Base-by-base conservation (phyloP, 2,797 vertebrate species). In the Threskiornis aethiopicus region DNA sequence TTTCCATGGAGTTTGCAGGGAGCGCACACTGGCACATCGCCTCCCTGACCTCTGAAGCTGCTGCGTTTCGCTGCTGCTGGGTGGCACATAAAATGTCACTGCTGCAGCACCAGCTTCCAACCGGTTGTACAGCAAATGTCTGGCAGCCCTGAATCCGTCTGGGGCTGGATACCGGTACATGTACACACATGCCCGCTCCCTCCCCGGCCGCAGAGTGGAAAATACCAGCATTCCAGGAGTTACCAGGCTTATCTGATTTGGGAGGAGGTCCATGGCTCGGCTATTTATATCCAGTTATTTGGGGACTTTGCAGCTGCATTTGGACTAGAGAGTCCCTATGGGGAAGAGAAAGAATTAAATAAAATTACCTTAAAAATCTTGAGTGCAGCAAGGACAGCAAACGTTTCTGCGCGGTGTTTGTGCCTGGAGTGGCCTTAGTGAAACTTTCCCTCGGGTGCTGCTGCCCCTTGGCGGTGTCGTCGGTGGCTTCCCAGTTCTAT, bases 261-360 rank as follows among this genome's bases (percentile, higher is more conserved):
- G 82, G 90, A 96, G 51, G 85, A 95, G 93, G 86, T 90, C 93
- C 52, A 10, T 0, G 1, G 39, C 44, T 73, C 5, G 0, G 41
- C 94, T 95, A 96, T 97, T 97, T 97, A 94, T 97, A 95, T 22
- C 90, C 67, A 64, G 52, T 66, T 92, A 94, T 90, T 20, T 84
- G 82, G 55, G 90, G 84, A 90, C 88, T 85, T 85, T 65, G 78
- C 77, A 90, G 94, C 86, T 93, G 95, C 71, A 85, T 89, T 89
- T 72, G 58, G 61, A 44, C 69, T 61, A 14, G 5, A 12, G 90
- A 42, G 19, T 46, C 84, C 86, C 71, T 16, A 42, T 20, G 35
- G 81, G 75, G 89, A 85, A 85, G 31, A 59, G 64, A 73, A 87
- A 55, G 25, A 54, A 92, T 44, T 16, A 46, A 61, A 67, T 82